A percentile compares a stretch with the other conserved stretches of the same genome.
phyloP scores from a whole-genome alignment of 2,888 invertebrate species.

The Choreutis nemorana region DNA sequence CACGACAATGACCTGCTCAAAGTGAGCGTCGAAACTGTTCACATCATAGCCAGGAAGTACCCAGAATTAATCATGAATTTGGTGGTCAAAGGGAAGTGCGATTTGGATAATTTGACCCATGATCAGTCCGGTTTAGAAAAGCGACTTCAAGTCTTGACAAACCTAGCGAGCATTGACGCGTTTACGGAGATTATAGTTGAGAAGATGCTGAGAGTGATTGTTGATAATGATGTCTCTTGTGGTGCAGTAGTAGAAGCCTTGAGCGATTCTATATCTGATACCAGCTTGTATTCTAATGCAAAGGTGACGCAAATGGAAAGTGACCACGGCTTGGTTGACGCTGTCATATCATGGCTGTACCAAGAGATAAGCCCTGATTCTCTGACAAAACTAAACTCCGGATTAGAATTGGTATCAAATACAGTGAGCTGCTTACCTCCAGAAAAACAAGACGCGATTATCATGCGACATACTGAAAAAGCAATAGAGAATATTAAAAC shows the following conservation, averaged over 20 bases:
- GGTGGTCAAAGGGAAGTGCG: slow-evolving; percentile 53
- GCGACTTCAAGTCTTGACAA: slow-evolving; percentile 47
- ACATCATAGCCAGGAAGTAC: slow-evolving; percentile 56
- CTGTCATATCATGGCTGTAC: slow-evolving; percentile 38
- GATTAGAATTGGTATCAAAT: slow-evolving; percentile 35
- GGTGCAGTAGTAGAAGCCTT: slow-evolving; percentile 37
- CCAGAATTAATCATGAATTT: slow-evolving; percentile 59
- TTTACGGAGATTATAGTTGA: slow-evolving; percentile 52
- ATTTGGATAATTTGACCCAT: slow-evolving; percentile 30
- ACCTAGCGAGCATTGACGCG: slow-evolving; percentile 50
- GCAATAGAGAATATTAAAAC: slow-evolving; percentile 28
- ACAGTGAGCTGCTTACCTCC: slow-evolving; percentile 36
- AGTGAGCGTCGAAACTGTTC: slow-evolving; percentile 56
- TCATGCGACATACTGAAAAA: slow-evolving; percentile 27
- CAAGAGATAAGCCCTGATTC: slow-evolving; percentile 26
- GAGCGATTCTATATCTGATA: slow-evolving; percentile 33
- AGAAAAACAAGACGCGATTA: slow-evolving; percentile 31
- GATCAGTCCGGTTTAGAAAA: slow-evolving; percentile 35
- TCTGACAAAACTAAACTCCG: slow-evolving; percentile 26
- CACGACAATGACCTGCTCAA: slow-evolving; percentile 44
- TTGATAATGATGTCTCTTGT: slow-evolving; percentile 24
- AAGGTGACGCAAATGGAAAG: slow-evolving; percentile 50
- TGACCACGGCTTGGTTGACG: slow-evolving; percentile 45
- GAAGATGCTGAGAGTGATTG: slow-evolving; percentile 44
- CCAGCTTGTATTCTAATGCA: slow-evolving; percentile 30